Conservation (phyloP, 2,888 invertebrate species). For the Nephrocerus scutellatus region DNA sequence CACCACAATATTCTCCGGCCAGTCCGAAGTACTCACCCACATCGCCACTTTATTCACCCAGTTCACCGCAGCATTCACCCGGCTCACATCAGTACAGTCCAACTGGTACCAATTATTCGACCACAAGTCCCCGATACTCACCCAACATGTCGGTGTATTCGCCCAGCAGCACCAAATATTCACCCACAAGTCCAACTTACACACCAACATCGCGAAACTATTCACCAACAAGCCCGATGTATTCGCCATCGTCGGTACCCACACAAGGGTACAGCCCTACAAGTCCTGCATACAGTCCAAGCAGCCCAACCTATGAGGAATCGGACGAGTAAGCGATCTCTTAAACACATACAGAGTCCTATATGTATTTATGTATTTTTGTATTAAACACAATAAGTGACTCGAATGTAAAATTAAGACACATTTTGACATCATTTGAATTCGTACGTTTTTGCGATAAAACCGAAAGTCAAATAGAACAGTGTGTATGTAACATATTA, state of each 20-base stretch:
- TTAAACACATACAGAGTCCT: too few relatives aligned
- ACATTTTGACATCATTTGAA: too few relatives aligned
- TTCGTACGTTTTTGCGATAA: too few relatives aligned
- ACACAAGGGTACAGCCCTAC: constrained; percentile 68
- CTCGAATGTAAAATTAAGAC: too few relatives aligned
- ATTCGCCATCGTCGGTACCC: constrained; percentile 71
- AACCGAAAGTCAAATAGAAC: too few relatives aligned
- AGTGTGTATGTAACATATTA: too few relatives aligned
- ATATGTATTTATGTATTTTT: too few relatives aligned
- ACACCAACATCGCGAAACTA: constrained; percentile 61
- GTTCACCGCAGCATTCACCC: constrained; percentile 68
- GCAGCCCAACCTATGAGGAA: constrained; percentile 51
- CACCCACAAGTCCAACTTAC: constrained; percentile 65
- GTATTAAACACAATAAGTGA: too few relatives aligned
- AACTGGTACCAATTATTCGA: constrained; percentile 68
- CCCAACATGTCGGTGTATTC: constrained; percentile 50
- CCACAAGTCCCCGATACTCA: constrained; percentile 57
- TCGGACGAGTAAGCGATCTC: too few relatives aligned
- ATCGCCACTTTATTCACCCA: constrained; percentile 75
- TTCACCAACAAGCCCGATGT: constrained; percentile 63
- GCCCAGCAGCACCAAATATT: constrained; percentile 73
- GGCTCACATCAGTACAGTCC: constrained; percentile 63
- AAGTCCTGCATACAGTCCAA: constrained; percentile 63
- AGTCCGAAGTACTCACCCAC: constrained; percentile 73
- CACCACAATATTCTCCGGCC: constrained; percentile 79